Base-by-base conservation (phyloP, 2,113 vertebrate genomes). In the Urocitellus parryii region DNA sequence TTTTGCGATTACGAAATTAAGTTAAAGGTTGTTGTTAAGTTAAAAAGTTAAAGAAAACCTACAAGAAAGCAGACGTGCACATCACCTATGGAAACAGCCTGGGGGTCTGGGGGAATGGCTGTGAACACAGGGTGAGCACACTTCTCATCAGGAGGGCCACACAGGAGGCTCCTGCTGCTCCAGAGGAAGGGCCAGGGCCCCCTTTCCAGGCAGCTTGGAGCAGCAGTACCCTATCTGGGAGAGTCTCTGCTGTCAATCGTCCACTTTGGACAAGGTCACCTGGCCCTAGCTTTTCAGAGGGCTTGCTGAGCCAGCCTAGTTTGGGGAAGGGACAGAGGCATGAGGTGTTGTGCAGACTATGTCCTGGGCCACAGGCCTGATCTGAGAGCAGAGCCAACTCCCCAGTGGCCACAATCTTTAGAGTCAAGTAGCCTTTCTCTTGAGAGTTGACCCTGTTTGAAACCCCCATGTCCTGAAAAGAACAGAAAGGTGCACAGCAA, bases 391-490 rank as follows among this genome's bases (percentile, higher is more conserved):
- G 34, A 32, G 9, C 34, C 12, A 7, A 18, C 34, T 27, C 37
- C 39, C 65, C 10, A 9, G 12, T 9, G 4, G 18, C 12, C 37
- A 27, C 0, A 1, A 98, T 97, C 87, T 98, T 96, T 56, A 98
- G 97, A 73, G 97, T 97, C 0, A 96, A 79, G 97, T 95, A 2
- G 17, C 94, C 5, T 98, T 98, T 70, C 98, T 97, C 0, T 97
- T 96, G 67, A 98, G 96, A 74, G 98, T 95, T 94, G 98, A 24
- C 98, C 0, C 93, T 98, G 95, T 97, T 97, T 0, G 98, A 97
- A 81, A 97, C 0, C 98, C 45, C 98, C 0, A 96, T 96, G 79
- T 97, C 97, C 97, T 98, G 82, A 8, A 94, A 7, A 51, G 51
- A 63, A 8, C 20, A 85, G 0, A 1, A 53, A n/a, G 68, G 0